Conservation (phyloP, 2,113 vertebrate species). For the Peromyscus polionotus region DNA sequence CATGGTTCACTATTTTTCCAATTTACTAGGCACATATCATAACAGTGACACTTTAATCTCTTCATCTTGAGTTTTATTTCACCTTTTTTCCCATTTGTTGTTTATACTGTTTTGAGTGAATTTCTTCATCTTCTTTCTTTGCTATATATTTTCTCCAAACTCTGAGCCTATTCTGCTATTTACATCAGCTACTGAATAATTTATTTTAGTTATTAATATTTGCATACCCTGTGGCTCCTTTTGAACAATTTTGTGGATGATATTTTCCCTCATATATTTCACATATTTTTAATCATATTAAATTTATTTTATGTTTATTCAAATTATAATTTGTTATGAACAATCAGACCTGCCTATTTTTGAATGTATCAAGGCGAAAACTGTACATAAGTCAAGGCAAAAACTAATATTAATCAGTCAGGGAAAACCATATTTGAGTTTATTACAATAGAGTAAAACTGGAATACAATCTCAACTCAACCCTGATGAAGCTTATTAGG, state of each 20-base stretch:
- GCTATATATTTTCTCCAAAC: neutral
- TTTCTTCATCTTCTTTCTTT: slow-evolving; percentile 1
- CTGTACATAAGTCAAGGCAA: neutral
- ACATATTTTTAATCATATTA: neutral
- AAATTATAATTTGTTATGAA: neutral
- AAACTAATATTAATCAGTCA: neutral
- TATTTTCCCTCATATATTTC: neutral
- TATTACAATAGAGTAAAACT: neutral
- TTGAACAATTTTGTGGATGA: neutral
- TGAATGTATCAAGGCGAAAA: neutral
- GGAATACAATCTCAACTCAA: neutral
- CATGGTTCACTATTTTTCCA: neutral
- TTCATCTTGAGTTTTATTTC: neutral
- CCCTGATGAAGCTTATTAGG: neutral
- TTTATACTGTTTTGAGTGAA: neutral
- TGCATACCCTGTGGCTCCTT: neutral
- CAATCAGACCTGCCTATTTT: neutral
- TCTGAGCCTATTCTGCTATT: neutral
- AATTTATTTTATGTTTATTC: slow-evolving; percentile 39
- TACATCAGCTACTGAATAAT: neutral
- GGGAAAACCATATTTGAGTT: neutral
- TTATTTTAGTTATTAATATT: slow-evolving; percentile 33
- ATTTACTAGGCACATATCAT: neutral
- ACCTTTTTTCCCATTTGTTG: neutral
- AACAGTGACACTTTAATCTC: neutral